phyloP scores from a whole-genome alignment of 2,797 vertebrate species.

The Podarcis siculus region DNA sequence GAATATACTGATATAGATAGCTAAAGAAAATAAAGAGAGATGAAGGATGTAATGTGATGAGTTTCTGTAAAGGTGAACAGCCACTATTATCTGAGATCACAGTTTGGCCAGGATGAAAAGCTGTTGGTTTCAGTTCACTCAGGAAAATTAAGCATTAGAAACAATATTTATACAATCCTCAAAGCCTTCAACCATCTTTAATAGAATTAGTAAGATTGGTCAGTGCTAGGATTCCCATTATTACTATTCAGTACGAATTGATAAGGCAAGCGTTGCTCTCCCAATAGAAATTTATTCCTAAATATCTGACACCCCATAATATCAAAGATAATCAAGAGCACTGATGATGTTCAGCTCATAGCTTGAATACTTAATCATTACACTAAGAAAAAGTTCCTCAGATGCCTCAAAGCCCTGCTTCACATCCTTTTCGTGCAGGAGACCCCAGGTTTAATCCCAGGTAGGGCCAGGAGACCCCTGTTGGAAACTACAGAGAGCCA shows the following conservation, averaged over 20 bases:
- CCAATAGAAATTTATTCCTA: no score
- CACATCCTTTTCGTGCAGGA: neutral
- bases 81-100: neutral
- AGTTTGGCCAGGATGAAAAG: no score
- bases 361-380: no score
- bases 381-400: neutral
- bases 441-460: neutral
- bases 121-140: neutral
- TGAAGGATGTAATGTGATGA: no score
- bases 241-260: no score
- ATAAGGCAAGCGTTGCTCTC: no score
- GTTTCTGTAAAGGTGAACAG: neutral
- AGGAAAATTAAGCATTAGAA: neutral
- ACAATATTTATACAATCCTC: neutral
- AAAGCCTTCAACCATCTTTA: neutral
- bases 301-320: neutral
- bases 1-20: neutral
- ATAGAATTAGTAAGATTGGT: neutral
- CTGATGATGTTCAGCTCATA: neutral
- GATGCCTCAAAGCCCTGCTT: no score
- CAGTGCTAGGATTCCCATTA: neutral
- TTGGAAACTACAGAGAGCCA: neutral
- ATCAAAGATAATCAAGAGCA: neutral
- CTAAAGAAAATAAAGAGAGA: neutral
- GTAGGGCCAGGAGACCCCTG: neutral